A percentile compares a stretch with the other conserved stretches of the same genome.
Conservation (phyloP, 2,113 vertebrate genomes). For the Oreochromis aureus region DNA sequence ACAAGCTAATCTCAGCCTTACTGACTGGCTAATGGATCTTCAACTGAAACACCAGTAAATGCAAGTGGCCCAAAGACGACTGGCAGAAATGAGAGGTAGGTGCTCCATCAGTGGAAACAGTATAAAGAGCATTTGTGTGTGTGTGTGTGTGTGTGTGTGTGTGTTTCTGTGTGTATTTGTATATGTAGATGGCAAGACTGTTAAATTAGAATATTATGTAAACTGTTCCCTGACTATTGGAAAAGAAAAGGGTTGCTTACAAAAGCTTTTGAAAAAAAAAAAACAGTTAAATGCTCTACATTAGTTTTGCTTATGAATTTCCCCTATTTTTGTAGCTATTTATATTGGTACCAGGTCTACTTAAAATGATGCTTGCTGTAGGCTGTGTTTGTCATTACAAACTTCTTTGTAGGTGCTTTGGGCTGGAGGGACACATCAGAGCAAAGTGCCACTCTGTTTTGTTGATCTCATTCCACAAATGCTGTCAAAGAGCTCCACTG, state of each 20-base stretch:
- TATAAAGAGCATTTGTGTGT: neutral
- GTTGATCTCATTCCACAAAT: conserved; percentile 57
- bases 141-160: neutral
- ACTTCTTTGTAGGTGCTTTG: conserved; percentile 22
- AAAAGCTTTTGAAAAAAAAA: neutral
- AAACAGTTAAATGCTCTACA: neutral
- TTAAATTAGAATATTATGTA: neutral
- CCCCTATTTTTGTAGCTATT: neutral
- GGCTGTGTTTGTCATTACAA: conserved; percentile 5
- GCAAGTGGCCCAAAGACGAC: conserved; percentile 32
- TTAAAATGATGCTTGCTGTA: neutral
- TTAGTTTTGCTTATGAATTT: neutral
- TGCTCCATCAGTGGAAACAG: neutral
- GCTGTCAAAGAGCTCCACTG: conserved; percentile 43
- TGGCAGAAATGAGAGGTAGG: conserved; percentile 74
- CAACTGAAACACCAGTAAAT: conserved; percentile 21
- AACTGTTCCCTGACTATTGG: conserved; percentile 21
- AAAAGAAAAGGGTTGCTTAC: neutral
- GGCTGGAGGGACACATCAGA: conserved; percentile 36
- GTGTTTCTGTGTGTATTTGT: neutral
- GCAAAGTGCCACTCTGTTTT: conserved; percentile 32
- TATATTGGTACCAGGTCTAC: neutral
- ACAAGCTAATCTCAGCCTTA: conserved; percentile 7
- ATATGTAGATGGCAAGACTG: neutral
- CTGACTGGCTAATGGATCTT: conserved; percentile 46